A percentile compares a stretch with the other conserved stretches of the same genome.
These are phyloP conservation scores for Aldrovandia affinis DNA, from an alignment of 2,797 vertebrate species.

Conservation along the genomic window DNA sequence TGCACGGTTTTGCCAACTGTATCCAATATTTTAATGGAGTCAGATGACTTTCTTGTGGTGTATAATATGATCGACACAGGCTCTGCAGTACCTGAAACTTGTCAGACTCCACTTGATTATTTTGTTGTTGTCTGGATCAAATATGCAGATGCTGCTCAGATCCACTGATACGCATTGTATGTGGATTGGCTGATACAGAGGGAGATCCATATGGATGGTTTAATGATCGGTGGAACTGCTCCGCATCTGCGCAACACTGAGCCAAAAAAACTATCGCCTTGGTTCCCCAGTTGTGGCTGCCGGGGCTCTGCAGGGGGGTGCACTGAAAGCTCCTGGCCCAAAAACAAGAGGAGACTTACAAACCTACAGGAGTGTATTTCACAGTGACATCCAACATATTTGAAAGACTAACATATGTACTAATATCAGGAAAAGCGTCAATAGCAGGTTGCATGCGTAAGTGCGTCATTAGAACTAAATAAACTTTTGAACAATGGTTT, in stretches of 20 bases:
- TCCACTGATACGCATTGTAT: neutral
- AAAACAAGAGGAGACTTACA: neutral
- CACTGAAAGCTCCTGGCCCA: neutral
- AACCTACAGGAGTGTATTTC: neutral
- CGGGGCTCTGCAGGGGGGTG: neutral
- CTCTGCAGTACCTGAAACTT: neutral
- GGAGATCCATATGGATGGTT: neutral
- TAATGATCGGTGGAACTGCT: neutral
- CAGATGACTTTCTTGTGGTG: neutral
- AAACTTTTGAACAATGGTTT: neutral
- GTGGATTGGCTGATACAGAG: neutral
- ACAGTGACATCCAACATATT: conserved; percentile 52
- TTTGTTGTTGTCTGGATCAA: neutral
- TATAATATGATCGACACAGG: neutral
- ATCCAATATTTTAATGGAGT: no score
- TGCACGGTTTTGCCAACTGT: no score
- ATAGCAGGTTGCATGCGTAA: no score
- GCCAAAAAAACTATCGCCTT: neutral
- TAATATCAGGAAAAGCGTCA: neutral
- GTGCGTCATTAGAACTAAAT: conserved; percentile 40
- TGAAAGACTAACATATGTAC: no score
- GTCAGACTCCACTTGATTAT: neutral
- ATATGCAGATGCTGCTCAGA: neutral
- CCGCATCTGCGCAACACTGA: neutral
- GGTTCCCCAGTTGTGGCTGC: neutral